Percentiles rank a stretch among this genome's conserved stretches.
Conservation (phyloP, 2,888 invertebrate species). For the Rhopalosiphum nymphaeae region DNA sequence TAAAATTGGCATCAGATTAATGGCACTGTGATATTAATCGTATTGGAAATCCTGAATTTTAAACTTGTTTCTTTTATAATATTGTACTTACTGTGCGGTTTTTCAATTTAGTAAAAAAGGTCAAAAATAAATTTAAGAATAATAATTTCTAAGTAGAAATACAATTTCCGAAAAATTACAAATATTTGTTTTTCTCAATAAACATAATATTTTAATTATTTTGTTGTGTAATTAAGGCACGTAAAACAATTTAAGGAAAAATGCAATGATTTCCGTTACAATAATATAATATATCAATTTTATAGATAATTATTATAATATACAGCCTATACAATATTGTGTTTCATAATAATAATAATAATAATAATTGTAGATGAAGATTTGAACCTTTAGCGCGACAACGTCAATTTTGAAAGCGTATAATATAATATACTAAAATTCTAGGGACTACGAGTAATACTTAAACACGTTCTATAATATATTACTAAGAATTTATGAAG, state of each 20-base stretch:
- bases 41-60: neutral
- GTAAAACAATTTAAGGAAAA: conserved; percentile 58
- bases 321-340: neutral
- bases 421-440: neutral
- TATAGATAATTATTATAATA: neutral
- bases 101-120: neutral
- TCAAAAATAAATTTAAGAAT: neutral
- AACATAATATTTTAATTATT: neutral
- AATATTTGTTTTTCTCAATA: neutral
- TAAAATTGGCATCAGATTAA: conserved; percentile 29
- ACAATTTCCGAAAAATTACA: neutral
- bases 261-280: conserved; percentile 21
- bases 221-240: conserved; percentile 52
- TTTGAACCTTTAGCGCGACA: neutral
- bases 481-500: conserved; percentile 5
- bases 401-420: conserved; percentile 26
- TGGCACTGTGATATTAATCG: neutral
- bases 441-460: neutral
- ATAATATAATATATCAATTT: neutral
- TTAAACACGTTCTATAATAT: neutral
- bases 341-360: neutral
- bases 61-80: neutral
- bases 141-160: conserved; percentile 18
- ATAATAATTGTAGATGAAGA: conserved; percentile 7
- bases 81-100: neutral